A percentile compares a stretch with the other conserved stretches of the same genome.
phyloP scores from a whole-genome alignment of 2,888 invertebrate genomes.

The Cantharis flavilabris region DNA sequence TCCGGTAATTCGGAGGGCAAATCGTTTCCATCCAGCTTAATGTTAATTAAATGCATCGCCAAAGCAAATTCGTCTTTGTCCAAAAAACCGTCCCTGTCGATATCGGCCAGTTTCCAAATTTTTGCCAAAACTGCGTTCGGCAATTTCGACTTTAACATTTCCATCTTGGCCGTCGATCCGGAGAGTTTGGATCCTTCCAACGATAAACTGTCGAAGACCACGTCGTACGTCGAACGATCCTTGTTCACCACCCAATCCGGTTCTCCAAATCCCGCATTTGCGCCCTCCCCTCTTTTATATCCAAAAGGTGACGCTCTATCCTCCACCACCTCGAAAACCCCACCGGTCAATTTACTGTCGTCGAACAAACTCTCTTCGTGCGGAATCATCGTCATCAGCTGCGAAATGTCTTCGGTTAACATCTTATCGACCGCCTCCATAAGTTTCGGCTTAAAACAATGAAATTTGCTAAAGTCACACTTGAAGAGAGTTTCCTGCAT shows the following conservation, averaged over 20 bases:
- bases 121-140: conserved; percentile 94
- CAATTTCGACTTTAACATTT: conserved; percentile 96
- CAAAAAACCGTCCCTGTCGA: conserved; percentile 91
- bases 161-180: conserved; percentile 86
- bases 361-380: conserved; percentile 41
- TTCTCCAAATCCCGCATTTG: conserved; percentile 93
- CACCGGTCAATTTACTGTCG: conserved; percentile 67
- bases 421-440: conserved; percentile 93
- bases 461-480: conserved; percentile 94
- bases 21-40: conserved; percentile 89
- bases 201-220: conserved; percentile 75
- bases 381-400: conserved; percentile 95
- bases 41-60: conserved; percentile 91
- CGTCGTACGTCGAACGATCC: conserved; percentile 83
- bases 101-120: conserved; percentile 96
- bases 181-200: conserved; percentile 93
- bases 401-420: conserved; percentile 92
- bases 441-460: conserved; percentile 83
- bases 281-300: conserved; percentile 91
- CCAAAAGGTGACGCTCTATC: conserved; percentile 84
- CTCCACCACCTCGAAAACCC: conserved; percentile 91
- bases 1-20: conserved; percentile 83
- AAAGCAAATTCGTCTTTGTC: conserved; percentile 96
- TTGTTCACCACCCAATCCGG: conserved; percentile 95
- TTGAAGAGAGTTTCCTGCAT: conserved; percentile 87